These are phyloP conservation scores for Psophia crepitans DNA, from an alignment of 2,113 vertebrate genomes.

Conservation along the genomic window DNA sequence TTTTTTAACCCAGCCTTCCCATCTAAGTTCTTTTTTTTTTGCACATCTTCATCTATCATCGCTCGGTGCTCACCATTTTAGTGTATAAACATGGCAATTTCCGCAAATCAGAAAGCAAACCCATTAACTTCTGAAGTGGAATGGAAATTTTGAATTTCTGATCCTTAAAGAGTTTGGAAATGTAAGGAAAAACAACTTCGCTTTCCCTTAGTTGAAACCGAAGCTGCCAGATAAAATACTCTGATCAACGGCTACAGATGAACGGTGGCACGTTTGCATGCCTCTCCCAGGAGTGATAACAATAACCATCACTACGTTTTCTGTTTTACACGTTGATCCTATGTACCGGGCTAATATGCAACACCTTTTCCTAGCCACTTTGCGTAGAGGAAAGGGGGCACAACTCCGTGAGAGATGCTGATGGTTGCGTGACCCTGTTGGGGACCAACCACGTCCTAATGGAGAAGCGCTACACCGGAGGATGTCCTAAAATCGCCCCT, in stretches of 20 bases:
- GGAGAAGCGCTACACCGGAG: not conserved
- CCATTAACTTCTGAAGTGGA: slow-evolving; percentile 9
- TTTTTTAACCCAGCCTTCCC: not conserved
- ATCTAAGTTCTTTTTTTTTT: not conserved
- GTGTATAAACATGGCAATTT: not conserved
- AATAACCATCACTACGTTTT: fast-evolving
- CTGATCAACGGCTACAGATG: not conserved
- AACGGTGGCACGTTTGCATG: fast-evolving
- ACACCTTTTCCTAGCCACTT: fast-evolving
- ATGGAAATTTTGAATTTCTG: not conserved
- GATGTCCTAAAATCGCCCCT: not conserved
- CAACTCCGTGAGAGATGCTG: fast-evolving
- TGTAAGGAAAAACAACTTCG: not conserved
- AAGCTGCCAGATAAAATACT: not conserved
- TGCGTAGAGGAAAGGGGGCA: not conserved
- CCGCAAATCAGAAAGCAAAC: not conserved
- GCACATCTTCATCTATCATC: not conserved
- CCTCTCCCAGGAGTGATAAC: not conserved
- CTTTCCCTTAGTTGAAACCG: not conserved
- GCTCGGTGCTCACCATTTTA: not conserved
- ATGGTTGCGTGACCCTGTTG: not conserved
- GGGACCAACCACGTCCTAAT: fast-evolving
- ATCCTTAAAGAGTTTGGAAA: not conserved
- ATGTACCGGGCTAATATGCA: fast-evolving
- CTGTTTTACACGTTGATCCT: fast-evolving